Conservation (phyloP, 2,888 invertebrate genomes). For the Ophraella communa region DNA sequence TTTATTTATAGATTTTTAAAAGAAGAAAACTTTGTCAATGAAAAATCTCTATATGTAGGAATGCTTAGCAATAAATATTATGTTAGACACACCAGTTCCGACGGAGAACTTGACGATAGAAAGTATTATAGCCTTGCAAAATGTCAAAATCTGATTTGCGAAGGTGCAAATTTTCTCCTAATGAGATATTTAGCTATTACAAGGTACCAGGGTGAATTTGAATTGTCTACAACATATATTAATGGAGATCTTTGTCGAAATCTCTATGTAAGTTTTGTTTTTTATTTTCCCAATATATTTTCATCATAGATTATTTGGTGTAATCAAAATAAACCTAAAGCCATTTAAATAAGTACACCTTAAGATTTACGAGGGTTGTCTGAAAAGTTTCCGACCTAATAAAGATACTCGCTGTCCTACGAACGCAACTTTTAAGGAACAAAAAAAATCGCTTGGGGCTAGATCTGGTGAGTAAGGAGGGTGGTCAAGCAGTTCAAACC, state of each 20-base stretch:
- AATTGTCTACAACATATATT: constrained; percentile 65
- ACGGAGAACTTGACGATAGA: constrained; percentile 60
- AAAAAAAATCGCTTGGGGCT: no score
- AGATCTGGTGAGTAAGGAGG: no score
- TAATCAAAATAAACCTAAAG: no score
- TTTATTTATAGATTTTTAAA: constrained; percentile 28
- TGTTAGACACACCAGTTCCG: constrained; percentile 62
- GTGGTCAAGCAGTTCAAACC: no score
- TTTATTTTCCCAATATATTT: neutral
- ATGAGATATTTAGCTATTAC: constrained; percentile 67
- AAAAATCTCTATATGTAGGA: constrained; percentile 64
- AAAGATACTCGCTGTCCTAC: no score
- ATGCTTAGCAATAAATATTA: constrained; percentile 66
- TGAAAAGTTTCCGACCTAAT: no score
- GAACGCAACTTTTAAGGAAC: no score
- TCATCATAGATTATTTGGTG: no score
- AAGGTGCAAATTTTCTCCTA: constrained; percentile 68
- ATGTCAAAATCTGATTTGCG: constrained; percentile 65
- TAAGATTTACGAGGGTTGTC: no score
- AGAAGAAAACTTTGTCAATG: constrained; percentile 58
- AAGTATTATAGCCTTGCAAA: constrained; percentile 63
- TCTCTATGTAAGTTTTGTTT: constrained; percentile 64
- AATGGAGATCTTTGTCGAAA: constrained; percentile 67
- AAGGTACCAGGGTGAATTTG: constrained; percentile 64
- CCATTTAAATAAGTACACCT: no score